Evolutionary conservation across 2,113 vertebrate genomes (phyloP).

Genomic region (Bothrops jararaca): DNA sequence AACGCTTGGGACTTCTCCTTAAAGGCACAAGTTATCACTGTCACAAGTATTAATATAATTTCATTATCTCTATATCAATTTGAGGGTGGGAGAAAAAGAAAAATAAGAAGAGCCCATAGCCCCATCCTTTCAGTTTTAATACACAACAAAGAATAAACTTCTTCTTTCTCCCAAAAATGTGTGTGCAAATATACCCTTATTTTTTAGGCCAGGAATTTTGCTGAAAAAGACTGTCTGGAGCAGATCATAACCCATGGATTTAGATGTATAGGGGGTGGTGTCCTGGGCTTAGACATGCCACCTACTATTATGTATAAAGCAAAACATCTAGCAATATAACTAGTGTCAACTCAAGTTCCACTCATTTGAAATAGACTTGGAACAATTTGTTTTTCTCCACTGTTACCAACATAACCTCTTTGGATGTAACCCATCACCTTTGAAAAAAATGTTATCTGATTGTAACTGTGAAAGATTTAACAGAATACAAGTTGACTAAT

Average conservation of each 20-base stretch:
- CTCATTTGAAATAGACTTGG: neutral
- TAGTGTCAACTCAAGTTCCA: neutral
- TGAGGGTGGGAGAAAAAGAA: neutral
- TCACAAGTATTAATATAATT: neutral
- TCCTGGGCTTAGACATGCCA: neutral
- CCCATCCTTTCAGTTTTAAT: neutral
- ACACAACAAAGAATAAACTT: neutral
- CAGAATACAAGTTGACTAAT: neutral
- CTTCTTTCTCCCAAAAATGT: neutral
- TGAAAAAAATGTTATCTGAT: neutral
- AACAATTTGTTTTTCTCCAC: neutral
- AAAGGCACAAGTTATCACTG: neutral
- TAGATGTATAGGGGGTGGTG: neutral
- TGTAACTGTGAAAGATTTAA: neutral
- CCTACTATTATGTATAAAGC: neutral
- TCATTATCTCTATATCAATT: neutral
- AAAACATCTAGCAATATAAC: neutral
- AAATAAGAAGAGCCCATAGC: neutral
- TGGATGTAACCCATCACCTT: neutral
- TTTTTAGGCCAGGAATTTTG: neutral
- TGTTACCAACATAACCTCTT: neutral
- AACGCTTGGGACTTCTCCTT: neutral
- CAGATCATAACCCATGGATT: neutral
- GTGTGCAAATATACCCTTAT: neutral
- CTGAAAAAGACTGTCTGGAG: neutral